phyloP scores from a whole-genome alignment of 2,113 vertebrate species.

The Pollimyrus isidori region DNA sequence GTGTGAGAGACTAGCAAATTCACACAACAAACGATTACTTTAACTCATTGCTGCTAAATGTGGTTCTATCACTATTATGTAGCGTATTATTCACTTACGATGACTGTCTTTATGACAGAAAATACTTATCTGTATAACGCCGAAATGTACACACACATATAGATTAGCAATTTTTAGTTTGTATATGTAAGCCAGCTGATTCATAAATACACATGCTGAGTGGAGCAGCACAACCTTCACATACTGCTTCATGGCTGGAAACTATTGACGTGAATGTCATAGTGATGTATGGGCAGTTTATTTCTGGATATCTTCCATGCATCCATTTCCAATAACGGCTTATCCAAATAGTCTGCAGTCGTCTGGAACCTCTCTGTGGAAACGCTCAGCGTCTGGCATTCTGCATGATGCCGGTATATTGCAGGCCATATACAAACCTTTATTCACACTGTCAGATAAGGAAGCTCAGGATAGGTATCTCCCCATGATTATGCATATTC shows the following conservation, averaged over 20 bases:
- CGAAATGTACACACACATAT: not conserved
- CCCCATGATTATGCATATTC: not conserved
- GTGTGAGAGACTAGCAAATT: not conserved
- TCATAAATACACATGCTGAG: not conserved
- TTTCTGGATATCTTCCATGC: not conserved
- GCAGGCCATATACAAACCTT: not conserved
- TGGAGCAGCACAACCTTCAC: not conserved
- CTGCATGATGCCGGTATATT: not conserved
- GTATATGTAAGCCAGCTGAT: not conserved
- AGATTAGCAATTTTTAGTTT: not conserved
- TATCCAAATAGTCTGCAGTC: not conserved
- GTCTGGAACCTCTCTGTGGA: not conserved
- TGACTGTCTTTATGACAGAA: not conserved
- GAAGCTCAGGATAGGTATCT: not conserved
- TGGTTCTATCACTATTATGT: not conserved
- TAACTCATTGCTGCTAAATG: not conserved
- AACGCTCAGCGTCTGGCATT: not conserved
- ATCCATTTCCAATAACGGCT: not conserved
- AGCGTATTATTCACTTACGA: not conserved
- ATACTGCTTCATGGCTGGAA: not conserved
- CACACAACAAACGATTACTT: not conserved
- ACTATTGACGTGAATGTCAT: not conserved
- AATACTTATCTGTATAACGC: not conserved
- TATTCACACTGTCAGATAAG: not conserved
- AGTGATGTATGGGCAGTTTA: not conserved